Conservation (phyloP, 2,797 vertebrate species). For the Takifugu ocellatus region DNA sequence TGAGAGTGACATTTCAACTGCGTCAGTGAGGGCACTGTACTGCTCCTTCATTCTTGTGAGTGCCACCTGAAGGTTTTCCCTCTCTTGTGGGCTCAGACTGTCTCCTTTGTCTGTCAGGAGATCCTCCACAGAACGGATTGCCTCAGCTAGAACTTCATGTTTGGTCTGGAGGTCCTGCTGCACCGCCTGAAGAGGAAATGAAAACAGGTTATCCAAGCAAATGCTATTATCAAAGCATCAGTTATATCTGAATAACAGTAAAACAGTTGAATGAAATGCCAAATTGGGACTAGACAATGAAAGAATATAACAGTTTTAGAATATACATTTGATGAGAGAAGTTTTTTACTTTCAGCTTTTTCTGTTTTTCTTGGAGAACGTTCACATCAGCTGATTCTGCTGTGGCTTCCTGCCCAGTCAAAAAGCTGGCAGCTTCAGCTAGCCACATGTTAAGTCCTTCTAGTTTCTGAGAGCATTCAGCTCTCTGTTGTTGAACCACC, state of each 20-base stretch:
- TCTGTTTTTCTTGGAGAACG: constrained; percentile 82
- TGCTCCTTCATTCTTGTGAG: constrained; percentile 85
- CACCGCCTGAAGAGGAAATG: constrained; percentile 75
- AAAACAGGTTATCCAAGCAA: neutral
- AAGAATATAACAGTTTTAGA: neutral
- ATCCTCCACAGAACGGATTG: constrained; percentile 85
- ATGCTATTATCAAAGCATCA: neutral
- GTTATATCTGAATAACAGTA: neutral
- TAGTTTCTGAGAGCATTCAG: constrained; percentile 84
- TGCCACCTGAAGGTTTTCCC: constrained; percentile 72
- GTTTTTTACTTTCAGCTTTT: constrained; percentile 80
- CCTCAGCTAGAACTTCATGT: constrained; percentile 72
- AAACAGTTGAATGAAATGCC: neutral
- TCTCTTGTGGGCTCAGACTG: constrained; percentile 71
- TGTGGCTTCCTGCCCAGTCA: constrained; percentile 75
- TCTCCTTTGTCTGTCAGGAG: constrained; percentile 81
- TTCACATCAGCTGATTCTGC: constrained; percentile 75
- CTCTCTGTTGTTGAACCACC: constrained; percentile 91
- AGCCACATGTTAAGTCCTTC: constrained; percentile 86
- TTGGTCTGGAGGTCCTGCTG: constrained; percentile 83
- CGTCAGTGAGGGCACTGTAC: constrained; percentile 79
- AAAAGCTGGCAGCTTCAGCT: constrained; percentile 76
- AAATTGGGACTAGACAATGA: neutral
- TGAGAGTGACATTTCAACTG: constrained; percentile 74
- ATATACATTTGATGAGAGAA: neutral